Evolutionary conservation across 1,140 invertebrate species (phyloP), one percentile per base, ranked within the genome.

Genomic region (Rhagoletis zephyria): DNA sequence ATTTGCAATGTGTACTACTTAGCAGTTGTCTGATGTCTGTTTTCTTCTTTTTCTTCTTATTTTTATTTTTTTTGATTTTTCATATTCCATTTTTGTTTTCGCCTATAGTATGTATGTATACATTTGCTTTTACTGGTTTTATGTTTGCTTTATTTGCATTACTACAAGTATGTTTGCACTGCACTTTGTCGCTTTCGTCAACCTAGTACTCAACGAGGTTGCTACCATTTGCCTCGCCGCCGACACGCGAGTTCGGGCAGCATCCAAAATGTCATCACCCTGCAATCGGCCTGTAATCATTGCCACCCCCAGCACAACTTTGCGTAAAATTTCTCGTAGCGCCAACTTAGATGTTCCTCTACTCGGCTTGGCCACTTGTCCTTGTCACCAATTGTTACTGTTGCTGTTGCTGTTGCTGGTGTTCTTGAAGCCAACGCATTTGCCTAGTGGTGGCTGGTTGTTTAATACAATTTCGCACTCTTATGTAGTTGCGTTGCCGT

Each of bases 401-500:
- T 81, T 51, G 30, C 30, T 30, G 30, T 30, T 30, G 30, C 30
- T 30, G 67, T 74, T 70, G 42, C 3, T 42, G 10, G 30, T 65
- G 16, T 40, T 65, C 0, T 48, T 48, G 70, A 0, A 7, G 45
- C 16, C 45, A 81, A 59, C 19, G 48, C 2, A 30, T 81, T 81
- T 81, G 74, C n/a, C 45, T 51, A 2, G 74, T 81, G 16, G 16
- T 81, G 14, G 74, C 16, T 59, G 48, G 48, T 56, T 81, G 74
- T 59, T 81, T 81, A 56, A 81, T 81, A 81, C n/a, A 81, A 81
- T 81, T 81, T 81, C 74, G 51, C 74, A 81, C 16, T 81, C 56
- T 30, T 30, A 30, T 30, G 30, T 81, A 81, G 74, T 16, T 81
- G 74, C 48, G 74, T 81, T 9, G 51, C 16, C 6, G 7, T 59